Evolutionary conservation across 2,797 vertebrate genomes (phyloP).

Genomic region (Hyperoplus immaculatus): DNA sequence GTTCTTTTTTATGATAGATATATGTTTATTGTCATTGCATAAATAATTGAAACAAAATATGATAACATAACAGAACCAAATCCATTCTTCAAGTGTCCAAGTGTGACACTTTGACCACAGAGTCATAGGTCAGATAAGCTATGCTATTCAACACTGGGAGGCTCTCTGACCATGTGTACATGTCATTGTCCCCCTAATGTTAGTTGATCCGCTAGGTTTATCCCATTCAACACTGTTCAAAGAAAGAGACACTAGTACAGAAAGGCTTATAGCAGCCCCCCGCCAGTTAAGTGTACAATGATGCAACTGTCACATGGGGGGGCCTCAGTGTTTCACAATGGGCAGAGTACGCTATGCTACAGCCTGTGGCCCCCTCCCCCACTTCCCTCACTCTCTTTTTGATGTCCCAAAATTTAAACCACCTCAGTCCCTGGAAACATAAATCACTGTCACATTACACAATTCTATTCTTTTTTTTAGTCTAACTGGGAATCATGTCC

Average conservation of each 20-base stretch:
- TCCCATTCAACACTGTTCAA: constrained; percentile 3
- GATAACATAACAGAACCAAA: too few relatives aligned
- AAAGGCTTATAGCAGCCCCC: constrained; percentile 2
- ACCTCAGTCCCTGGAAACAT: not conserved
- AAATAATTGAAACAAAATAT: too few relatives aligned
- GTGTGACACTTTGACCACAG: not conserved
- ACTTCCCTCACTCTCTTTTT: constrained; percentile 2
- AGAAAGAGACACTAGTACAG: not conserved
- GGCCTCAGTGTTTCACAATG: constrained; percentile 30
- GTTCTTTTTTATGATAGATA: too few relatives aligned
- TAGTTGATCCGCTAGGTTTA: not conserved
- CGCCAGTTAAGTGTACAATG: constrained; percentile 14
- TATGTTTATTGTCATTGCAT: too few relatives aligned
- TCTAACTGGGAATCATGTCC: rapidly evolving
- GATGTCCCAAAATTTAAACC: constrained; percentile 6
- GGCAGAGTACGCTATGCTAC: not conserved
- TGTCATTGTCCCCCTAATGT: too few relatives aligned
- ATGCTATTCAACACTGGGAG: not conserved
- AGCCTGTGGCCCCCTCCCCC: not conserved
- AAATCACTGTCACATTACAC: not conserved
- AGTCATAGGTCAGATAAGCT: not conserved
- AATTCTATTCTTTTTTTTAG: not conserved
- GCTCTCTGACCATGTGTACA: too few relatives aligned
- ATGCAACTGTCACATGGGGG: constrained; percentile 26
- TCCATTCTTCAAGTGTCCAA: too few relatives aligned